Evolutionary conservation across 2,888 invertebrate genomes (phyloP).

Genomic region (Zonitis immaculata): DNA sequence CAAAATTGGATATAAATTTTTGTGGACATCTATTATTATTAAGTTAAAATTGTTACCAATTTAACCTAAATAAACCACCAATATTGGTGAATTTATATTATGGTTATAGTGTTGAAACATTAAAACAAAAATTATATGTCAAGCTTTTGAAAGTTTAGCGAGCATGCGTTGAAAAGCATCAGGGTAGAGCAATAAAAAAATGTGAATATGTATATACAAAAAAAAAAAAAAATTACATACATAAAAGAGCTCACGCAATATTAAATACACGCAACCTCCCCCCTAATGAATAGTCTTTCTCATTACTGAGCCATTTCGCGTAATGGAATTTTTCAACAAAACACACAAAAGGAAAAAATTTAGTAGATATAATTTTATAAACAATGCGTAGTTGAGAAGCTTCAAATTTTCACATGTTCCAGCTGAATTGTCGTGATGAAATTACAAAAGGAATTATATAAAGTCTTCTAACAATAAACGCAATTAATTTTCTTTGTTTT

Average conservation of each 20-base stretch:
- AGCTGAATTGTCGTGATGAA: slow-evolving; percentile 15
- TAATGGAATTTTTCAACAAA: slow-evolving; percentile 22
- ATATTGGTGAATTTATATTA: not conserved
- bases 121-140: slow-evolving; percentile 9
- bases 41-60: not conserved
- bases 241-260: slow-evolving; percentile 15
- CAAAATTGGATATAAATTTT: no score
- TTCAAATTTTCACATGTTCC: slow-evolving; percentile 7
- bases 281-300: slow-evolving; percentile 21
- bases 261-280: slow-evolving; percentile 17
- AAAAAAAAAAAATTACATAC: not conserved
- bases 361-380: no score
- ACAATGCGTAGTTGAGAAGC: no score
- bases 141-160: no score
- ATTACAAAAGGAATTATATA: slow-evolving; percentile 9
- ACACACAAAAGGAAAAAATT: not conserved
- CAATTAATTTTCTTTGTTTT: no score
- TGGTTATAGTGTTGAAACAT: slow-evolving; percentile 3
- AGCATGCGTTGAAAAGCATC: slow-evolving; percentile 9
- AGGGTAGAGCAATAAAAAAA: not conserved
- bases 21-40: not conserved
- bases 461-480: no score
- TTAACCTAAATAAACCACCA: not conserved
- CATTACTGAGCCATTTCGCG: slow-evolving; percentile 15
- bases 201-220: no score